phyloP scores from a whole-genome alignment of 2,113 vertebrate species.

The Nematolebias whitei region DNA sequence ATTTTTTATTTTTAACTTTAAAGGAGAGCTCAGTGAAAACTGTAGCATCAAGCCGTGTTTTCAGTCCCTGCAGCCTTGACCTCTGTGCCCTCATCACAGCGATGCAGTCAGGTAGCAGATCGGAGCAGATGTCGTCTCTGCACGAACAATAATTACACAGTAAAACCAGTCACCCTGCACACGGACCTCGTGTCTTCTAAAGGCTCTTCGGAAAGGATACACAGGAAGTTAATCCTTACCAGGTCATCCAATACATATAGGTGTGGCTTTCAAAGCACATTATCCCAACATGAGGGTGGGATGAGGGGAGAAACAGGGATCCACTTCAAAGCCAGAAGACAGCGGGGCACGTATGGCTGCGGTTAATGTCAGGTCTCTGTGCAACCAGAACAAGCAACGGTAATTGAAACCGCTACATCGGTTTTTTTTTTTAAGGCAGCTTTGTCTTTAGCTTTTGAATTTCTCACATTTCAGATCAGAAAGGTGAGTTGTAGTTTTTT shows the following conservation, averaged over 20 bases:
- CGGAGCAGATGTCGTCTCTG: conserved; percentile 45
- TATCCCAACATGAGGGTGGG: conserved; percentile 5
- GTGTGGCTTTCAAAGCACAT: conserved; percentile 35
- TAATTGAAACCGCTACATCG: too few species aligned
- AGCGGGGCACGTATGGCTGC: background rate
- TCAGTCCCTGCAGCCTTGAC: background rate
- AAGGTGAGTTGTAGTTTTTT: too few species aligned
- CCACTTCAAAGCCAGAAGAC: background rate
- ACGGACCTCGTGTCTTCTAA: conserved; percentile 9
- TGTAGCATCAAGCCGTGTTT: too few species aligned
- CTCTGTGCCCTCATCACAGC: conserved; percentile 5
- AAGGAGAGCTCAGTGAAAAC: background rate
- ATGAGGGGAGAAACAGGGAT: conserved; percentile 14
- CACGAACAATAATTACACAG: conserved; percentile 36
- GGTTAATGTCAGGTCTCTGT: too few species aligned
- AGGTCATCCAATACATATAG: conserved; percentile 33
- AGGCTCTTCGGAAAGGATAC: conserved; percentile 40
- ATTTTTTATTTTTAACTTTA: background rate
- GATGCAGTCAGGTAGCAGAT: conserved; percentile 9
- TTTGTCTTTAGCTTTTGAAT: too few species aligned
- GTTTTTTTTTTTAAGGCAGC: too few species aligned
- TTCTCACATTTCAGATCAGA: too few species aligned
- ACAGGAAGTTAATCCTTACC: conserved; percentile 39
- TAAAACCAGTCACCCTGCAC: conserved; percentile 6
- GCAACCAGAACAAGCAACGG: too few species aligned